These are phyloP conservation scores for Trissonchulus sp. DNA, from an alignment of 2,888 invertebrate species.

Conservation along the genomic window DNA sequence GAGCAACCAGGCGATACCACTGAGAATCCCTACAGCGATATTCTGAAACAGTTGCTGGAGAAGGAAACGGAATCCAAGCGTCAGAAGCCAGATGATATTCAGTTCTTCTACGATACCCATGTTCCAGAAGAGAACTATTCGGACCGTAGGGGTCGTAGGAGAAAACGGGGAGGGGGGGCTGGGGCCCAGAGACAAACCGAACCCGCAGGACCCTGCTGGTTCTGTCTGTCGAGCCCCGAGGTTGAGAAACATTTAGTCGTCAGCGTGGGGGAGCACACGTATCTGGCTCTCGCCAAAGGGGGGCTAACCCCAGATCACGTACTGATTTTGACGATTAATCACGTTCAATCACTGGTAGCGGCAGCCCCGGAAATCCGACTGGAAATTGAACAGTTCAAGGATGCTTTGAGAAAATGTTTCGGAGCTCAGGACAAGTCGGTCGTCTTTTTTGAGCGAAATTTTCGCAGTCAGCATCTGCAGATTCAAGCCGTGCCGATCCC, in stretches of 20 bases:
- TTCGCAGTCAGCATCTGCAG: slow-evolving; percentile 83
- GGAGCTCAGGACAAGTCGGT: slow-evolving; percentile 63
- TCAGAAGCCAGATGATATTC: slow-evolving; percentile 49
- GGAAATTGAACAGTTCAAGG: slow-evolving; percentile 69
- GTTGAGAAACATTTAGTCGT: slow-evolving; percentile 93
- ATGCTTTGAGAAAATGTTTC: slow-evolving; percentile 62
- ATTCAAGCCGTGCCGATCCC: slow-evolving; percentile 59
- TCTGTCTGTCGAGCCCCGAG: slow-evolving; percentile 86
- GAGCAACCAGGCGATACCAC: slow-evolving; percentile 76
- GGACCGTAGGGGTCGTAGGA: slow-evolving; percentile 38
- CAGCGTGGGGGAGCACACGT: slow-evolving; percentile 74
- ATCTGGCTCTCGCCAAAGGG: slow-evolving; percentile 86
- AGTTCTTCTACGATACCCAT: slow-evolving; percentile 84
- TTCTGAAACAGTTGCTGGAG: slow-evolving; percentile 24
- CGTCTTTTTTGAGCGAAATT: slow-evolving; percentile 92
- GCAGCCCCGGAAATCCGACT: slow-evolving; percentile 67
- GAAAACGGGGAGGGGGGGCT: too few relatives aligned
- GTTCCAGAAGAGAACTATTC: slow-evolving; percentile 53
- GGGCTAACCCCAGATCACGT: slow-evolving; percentile 75
- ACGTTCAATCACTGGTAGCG: slow-evolving; percentile 69
- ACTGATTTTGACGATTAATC: slow-evolving; percentile 77
- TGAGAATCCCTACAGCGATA: slow-evolving; percentile 65
- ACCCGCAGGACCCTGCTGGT: slow-evolving; percentile 72
- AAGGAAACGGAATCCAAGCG: background rate
- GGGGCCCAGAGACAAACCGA: background rate